phyloP scores from a whole-genome alignment of 2,888 invertebrate species.

The Catocala fraxini region DNA sequence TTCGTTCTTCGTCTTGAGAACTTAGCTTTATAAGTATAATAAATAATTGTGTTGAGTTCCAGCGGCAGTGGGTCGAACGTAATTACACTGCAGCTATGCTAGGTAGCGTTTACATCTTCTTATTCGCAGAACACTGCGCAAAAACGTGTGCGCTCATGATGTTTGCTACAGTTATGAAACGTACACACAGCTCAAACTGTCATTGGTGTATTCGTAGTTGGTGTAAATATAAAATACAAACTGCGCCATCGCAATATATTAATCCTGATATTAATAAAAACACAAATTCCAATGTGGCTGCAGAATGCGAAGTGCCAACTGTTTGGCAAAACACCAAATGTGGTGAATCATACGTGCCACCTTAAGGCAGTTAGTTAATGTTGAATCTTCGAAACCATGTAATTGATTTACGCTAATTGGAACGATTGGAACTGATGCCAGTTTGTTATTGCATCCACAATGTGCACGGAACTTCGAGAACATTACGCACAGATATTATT shows the following conservation, averaged over 20 bases:
- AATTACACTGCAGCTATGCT: neutral
- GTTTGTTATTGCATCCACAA: slow-evolving; percentile 48
- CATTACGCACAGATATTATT: slow-evolving; percentile 22
- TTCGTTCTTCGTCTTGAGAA: neutral
- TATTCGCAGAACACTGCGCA: slow-evolving; percentile 4
- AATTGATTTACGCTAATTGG: slow-evolving; percentile 74
- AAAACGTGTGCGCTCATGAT: slow-evolving; percentile 2
- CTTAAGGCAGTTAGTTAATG: slow-evolving; percentile 53
- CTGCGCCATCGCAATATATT: slow-evolving; percentile 50
- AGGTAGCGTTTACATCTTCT: slow-evolving; percentile 10
- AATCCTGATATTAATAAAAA: slow-evolving; percentile 59
- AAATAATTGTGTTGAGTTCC: neutral
- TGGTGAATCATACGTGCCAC: slow-evolving; percentile 56
- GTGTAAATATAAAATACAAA: slow-evolving; percentile 38
- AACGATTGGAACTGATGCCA: slow-evolving; percentile 55
- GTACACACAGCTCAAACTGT: slow-evolving; percentile 25
- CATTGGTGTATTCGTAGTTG: slow-evolving; percentile 40
- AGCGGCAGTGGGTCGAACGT: slow-evolving; percentile 1
- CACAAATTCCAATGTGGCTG: slow-evolving; percentile 54
- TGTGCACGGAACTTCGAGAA: slow-evolving; percentile 26
- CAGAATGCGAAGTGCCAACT: slow-evolving; percentile 53
- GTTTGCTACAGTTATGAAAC: slow-evolving; percentile 5
- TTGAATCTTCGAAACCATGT: slow-evolving; percentile 56
- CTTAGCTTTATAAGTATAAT: neutral
- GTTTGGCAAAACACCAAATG: slow-evolving; percentile 72